phyloP scores from a whole-genome alignment of 2,888 invertebrate species.

The Campoplex capitator region DNA sequence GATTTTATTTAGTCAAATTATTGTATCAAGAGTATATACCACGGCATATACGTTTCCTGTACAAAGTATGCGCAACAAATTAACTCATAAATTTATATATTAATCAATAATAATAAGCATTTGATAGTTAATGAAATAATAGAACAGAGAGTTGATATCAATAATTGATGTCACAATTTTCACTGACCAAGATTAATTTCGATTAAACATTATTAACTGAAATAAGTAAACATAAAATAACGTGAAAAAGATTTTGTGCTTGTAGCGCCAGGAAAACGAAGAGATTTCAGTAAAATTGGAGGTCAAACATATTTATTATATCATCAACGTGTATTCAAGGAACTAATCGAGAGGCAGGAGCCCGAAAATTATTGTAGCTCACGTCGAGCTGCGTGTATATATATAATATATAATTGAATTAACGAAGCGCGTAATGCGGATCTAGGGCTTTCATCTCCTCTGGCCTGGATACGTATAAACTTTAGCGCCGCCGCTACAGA shows the following conservation, averaged over 20 bases:
- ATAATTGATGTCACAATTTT: not conserved
- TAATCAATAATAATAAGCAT: not conserved
- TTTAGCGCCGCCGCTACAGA: constrained; percentile 37
- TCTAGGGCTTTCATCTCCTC: constrained; percentile 16
- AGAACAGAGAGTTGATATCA: not conserved
- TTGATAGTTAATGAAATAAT: not conserved
- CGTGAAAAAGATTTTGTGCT: not conserved
- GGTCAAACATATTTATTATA: constrained; percentile 55
- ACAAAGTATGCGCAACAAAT: too few species aligned
- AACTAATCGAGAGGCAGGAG: constrained; percentile 48
- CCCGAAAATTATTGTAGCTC: constrained; percentile 60
- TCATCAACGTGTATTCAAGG: constrained; percentile 61
- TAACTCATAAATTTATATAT: too few species aligned
- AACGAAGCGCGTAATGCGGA: constrained; percentile 60
- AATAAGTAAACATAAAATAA: not conserved
- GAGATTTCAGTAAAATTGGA: not conserved
- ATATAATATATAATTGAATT: constrained; percentile 59
- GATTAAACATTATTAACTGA: not conserved
- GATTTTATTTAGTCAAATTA: too few species aligned
- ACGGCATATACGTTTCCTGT: too few species aligned
- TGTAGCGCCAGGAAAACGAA: constrained; percentile 7
- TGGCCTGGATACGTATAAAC: constrained; percentile 25
- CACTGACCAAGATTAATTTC: not conserved
- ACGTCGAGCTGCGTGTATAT: constrained; percentile 26
- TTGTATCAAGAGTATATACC: too few species aligned